phyloP scores from a whole-genome alignment of 2,888 invertebrate genomes.

The Junonia oenone region DNA sequence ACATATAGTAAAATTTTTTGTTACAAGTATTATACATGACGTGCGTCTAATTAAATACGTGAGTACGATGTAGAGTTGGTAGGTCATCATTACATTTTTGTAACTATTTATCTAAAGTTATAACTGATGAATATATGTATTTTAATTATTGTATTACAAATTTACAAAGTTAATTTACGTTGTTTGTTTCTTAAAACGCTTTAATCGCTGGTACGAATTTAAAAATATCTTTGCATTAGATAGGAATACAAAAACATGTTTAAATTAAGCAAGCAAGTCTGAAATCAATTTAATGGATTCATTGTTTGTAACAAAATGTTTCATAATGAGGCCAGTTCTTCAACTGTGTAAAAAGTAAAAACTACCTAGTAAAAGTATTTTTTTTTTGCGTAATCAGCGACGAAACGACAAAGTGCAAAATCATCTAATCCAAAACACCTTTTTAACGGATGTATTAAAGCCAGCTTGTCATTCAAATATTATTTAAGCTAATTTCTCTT shows the following conservation, averaged over 20 bases:
- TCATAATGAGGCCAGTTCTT: background rate
- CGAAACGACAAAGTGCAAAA: slow-evolving; percentile 3
- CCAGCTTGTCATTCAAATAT: background rate
- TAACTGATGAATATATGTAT: too few relatives aligned
- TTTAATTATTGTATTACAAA: too few relatives aligned
- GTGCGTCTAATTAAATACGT: too few relatives aligned
- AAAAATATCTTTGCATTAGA: background rate
- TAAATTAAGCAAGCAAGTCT: background rate
- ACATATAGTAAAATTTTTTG: too few relatives aligned
- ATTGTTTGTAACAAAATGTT: background rate
- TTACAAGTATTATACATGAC: too few relatives aligned
- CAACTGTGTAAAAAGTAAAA: background rate
- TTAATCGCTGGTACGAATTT: too few relatives aligned
- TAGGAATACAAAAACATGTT: background rate
- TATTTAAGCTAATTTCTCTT: background rate
- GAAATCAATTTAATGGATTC: background rate
- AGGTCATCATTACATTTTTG: too few relatives aligned
- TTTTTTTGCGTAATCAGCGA: background rate
- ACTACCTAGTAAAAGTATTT: background rate
- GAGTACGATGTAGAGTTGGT: too few relatives aligned
- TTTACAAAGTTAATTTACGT: too few relatives aligned
- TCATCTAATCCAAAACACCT: slow-evolving; percentile 4
- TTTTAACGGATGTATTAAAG: background rate
- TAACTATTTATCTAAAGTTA: too few relatives aligned
- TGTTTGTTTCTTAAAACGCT: too few relatives aligned